These are phyloP conservation scores for Acridotheres tristis DNA, from an alignment of 2,797 vertebrate species.

Conservation along the genomic window DNA sequence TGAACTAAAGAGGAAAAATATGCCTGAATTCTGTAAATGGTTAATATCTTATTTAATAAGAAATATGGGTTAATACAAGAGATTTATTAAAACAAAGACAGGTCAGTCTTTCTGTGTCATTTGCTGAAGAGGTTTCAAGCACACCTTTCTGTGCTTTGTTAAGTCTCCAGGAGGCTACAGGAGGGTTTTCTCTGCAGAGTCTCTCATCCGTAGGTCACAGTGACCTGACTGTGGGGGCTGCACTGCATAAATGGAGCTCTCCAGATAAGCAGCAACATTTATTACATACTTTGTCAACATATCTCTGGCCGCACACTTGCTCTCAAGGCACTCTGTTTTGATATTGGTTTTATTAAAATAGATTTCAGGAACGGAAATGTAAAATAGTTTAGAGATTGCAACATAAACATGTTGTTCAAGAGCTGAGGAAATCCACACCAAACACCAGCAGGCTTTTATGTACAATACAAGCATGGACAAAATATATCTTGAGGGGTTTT, in stretches of 20 bases:
- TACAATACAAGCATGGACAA: background rate
- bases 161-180: background rate
- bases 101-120: background rate
- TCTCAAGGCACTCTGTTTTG: slow-evolving; percentile 40
- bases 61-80: background rate
- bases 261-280: slow-evolving; percentile 53
- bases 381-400: slow-evolving; percentile 21
- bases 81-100: background rate
- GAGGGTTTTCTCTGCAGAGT: background rate
- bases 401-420: background rate
- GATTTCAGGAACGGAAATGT: slow-evolving; percentile 24
- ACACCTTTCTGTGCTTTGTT: background rate
- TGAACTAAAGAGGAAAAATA: background rate
- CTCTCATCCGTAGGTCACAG: background rate
- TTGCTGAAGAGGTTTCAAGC: background rate
- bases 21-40: background rate
- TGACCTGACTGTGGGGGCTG: slow-evolving; percentile 34
- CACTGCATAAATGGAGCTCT: slow-evolving; percentile 41
- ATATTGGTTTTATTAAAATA: slow-evolving; percentile 58
- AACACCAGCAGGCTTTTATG: background rate
- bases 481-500: background rate
- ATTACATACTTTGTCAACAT: slow-evolving; percentile 36
- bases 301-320: slow-evolving; percentile 17
- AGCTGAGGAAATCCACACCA: background rate
- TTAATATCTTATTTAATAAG: background rate